Conservation (phyloP, 2,797 vertebrate genomes). For the Crax fasciolata region DNA sequence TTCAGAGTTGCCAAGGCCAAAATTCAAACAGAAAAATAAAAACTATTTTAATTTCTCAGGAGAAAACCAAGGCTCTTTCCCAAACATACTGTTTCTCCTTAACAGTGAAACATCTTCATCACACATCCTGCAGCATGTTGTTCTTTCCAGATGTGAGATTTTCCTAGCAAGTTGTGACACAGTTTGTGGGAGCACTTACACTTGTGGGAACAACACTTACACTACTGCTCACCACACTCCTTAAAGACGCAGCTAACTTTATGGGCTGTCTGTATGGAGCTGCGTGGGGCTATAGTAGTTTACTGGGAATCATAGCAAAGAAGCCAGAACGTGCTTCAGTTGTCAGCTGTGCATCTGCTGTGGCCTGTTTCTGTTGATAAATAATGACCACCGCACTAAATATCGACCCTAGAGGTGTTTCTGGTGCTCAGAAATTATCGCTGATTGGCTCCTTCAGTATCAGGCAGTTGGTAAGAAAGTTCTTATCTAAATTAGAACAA, state of each 20-base stretch:
- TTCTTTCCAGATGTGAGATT: not conserved
- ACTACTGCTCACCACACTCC: constrained; percentile 5
- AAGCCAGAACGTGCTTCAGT: not conserved
- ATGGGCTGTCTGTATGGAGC: not conserved
- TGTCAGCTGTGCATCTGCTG: not conserved
- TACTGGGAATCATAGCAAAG: not conserved
- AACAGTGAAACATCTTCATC: not conserved
- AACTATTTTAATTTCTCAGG: not conserved
- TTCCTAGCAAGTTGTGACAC: constrained; percentile 34
- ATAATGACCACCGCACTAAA: not conserved
- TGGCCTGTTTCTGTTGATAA: not conserved
- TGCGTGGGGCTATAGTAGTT: not conserved
- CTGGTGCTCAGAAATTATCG: not conserved
- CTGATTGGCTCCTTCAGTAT: not conserved
- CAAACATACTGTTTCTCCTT: not conserved
- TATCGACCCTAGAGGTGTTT: not conserved
- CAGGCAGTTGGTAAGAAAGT: not conserved
- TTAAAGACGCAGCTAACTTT: not conserved
- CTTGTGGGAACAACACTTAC: constrained; percentile 7
- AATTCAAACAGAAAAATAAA: constrained; percentile 18
- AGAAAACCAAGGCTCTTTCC: not conserved
- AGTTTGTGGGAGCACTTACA: not conserved
- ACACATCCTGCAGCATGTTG: not conserved
- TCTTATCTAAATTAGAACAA: not conserved
- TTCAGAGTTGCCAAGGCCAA: not conserved